Evolutionary conservation across 2,797 vertebrate genomes (phyloP), one percentile per base, ranked within the genome.

Genomic region (Danio albolineatus): DNA sequence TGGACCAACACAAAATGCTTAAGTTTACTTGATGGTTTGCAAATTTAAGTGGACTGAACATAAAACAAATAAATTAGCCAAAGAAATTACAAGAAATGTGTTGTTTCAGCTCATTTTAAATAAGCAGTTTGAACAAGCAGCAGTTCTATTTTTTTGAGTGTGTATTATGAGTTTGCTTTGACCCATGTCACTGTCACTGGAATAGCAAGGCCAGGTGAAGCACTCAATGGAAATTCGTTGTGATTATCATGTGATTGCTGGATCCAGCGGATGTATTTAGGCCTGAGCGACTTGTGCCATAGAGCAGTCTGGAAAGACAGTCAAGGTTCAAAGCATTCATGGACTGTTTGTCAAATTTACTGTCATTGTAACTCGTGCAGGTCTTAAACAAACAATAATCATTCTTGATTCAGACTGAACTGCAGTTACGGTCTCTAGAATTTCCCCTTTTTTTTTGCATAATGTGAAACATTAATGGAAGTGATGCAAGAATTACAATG

Each of bases 181-280:
- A 12, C 16, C 19, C 46, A 8, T 16, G 5, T 60, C 54, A 49
- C 66, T 49, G 44, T 61, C 14, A 2, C 5, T 69, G n/a, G 43
- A 28, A 61, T 70, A 78, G 43, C 17, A n/a, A 56, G 36, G 57
- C 19, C 48, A 48, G 43, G 28, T 69, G 74, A 66, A 28, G 14
- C 38, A 38, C 65, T 60, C 41, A 69, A 51, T 71, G 76, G 56
- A 78, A 78, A 71, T 43, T 51, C 46, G 41, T 71, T 41, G 44
- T 60, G 46, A 78, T 70, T 61, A 51, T 78, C 66, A 78, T 71
- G 76, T 70, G 66, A 78, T 17, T 49, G 19, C 61, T 53, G 59
- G 28, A 49, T 61, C 13, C 56, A 69, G 41, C 36, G 9, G 21
- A 70, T 78, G 17, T 60, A 70, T 78, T 60, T 60, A 60, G 54